Evolutionary conservation across 2,888 invertebrate species (phyloP), one percentile per base, ranked within the genome.

Genomic region (Marronus borbonicus): DNA sequence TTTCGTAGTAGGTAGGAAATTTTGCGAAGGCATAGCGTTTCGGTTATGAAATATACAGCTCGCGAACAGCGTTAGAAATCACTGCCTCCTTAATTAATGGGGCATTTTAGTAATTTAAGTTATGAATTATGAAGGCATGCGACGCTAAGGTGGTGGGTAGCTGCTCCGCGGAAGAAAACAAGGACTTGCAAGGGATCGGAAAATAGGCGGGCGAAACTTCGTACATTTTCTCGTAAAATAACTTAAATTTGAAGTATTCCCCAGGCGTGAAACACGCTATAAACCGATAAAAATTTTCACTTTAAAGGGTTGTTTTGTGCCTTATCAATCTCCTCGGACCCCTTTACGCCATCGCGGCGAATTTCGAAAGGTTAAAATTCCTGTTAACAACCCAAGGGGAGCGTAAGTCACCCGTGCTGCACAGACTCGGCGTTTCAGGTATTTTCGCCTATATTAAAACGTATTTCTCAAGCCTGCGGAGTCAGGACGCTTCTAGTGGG

Each of bases 51-150:
- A 83, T 83, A 84, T 84, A 83, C 83, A 83, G 49, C 82, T 82
- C 83, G 83, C 84, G 84, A 84, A 82, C 82, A 83, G 82, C 79
- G 84, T 83, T 84, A 84, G 86, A 85, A 86, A 86, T 86, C 86
- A 86, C 84, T 84, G 86, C 84, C 76, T 70, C 55, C 44, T 83
- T 85, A 86, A 87, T 86, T 86, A 87, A 87, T 86, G 86, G 86
- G 86, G 85, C 82, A 86, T 86, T 86, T 85, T 85, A 85, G 86
- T 82, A 86, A 87, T 87, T 86, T 85, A 84, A 83, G 83, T 85
- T 86, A 85, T 87, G 86, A 87, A 84, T 87, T 87, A 86, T 86
- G 84, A 82, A 60, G 44, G 44, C 60, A 50, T 39, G 72, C 70
- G 60, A 49, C 44, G 49, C 17, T 17, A 17, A 60, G 78, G 68